Conservation (phyloP, 2,888 invertebrate genomes). For the Actias luna region DNA sequence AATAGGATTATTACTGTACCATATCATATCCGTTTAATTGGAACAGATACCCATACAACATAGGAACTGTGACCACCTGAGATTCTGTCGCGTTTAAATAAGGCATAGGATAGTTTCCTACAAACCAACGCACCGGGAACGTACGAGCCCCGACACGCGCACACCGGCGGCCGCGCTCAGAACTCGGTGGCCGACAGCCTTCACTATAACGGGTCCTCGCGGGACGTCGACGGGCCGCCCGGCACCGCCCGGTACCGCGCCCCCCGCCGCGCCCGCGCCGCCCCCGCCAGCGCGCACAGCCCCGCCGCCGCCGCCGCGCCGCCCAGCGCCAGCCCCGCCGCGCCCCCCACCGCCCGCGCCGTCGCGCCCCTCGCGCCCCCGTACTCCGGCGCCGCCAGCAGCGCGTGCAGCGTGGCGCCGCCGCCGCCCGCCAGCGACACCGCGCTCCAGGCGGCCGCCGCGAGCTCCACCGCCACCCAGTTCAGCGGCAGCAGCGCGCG, state of each 20-base stretch:
- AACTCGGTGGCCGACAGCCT: slow-evolving; percentile 45
- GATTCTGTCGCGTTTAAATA: neutral
- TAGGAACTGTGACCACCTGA: neutral
- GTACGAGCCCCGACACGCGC: neutral
- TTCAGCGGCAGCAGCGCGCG: slow-evolving; percentile 66
- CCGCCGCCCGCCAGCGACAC: slow-evolving; percentile 50
- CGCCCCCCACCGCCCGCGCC: slow-evolving; percentile 47
- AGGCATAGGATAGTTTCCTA: no score
- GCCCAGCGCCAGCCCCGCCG: slow-evolving; percentile 46
- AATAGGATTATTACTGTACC: neutral
- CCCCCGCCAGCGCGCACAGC: slow-evolving; percentile 28
- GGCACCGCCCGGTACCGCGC: slow-evolving; percentile 26
- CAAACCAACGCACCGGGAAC: neutral
- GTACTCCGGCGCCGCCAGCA: slow-evolving; percentile 44
- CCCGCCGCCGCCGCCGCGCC: slow-evolving; percentile 32
- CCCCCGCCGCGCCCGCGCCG: slow-evolving; percentile 47
- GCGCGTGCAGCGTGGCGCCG: slow-evolving; percentile 49
- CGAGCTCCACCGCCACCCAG: slow-evolving; percentile 50
- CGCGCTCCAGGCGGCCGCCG: slow-evolving; percentile 43
- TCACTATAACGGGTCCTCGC: slow-evolving; percentile 68
- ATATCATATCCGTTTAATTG: neutral
- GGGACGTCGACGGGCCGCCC: slow-evolving; percentile 34
- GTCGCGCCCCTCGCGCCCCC: slow-evolving; percentile 34
- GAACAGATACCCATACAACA: no score
- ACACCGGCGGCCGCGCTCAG: no score